phyloP scores from a whole-genome alignment of 2,888 invertebrate genomes.

The Capitulum mitella region DNA sequence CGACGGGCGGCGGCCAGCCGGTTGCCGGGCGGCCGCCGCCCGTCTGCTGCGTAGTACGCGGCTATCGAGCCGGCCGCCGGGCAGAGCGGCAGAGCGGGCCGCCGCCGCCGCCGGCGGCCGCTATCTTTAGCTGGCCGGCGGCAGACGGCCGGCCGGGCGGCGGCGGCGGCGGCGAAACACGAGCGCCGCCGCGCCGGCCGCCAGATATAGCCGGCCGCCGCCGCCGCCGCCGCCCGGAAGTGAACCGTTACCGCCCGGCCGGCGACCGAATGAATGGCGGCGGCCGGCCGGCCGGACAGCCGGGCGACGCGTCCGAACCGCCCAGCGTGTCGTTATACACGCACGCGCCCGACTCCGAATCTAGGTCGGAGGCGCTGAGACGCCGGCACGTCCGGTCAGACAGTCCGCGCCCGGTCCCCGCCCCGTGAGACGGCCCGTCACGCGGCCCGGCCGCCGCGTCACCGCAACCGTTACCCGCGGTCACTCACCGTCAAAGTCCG shows the following conservation, averaged over 20 bases:
- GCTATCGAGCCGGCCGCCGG: not conserved
- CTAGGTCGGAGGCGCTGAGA: no score
- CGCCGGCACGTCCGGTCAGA: slow-evolving; percentile 53
- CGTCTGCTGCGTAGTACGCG: slow-evolving; percentile 20
- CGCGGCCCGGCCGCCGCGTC: no score
- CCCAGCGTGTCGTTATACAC: no score
- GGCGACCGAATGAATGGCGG: not conserved
- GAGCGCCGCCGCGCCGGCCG: not conserved
- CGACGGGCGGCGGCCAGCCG: not conserved
- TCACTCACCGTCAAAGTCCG: slow-evolving; percentile 52
- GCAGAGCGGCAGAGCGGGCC: not conserved
- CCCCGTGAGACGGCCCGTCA: no score
- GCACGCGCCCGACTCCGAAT: slow-evolving; percentile 54
- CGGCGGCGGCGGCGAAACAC: not conserved
- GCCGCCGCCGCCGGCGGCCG: not conserved
- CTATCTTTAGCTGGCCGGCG: not conserved
- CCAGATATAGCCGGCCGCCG: not conserved
- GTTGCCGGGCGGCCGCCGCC: not conserved
- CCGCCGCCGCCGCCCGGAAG: not conserved
- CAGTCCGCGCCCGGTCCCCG: slow-evolving; percentile 56
- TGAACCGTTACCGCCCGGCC: not conserved
- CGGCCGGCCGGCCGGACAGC: not conserved
- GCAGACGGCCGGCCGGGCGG: not conserved
- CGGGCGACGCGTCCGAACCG: not conserved
- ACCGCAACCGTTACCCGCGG: no score